These are phyloP conservation scores for Syrrhaptes paradoxus DNA, from an alignment of 2,113 vertebrate genomes.

Conservation along the genomic window DNA sequence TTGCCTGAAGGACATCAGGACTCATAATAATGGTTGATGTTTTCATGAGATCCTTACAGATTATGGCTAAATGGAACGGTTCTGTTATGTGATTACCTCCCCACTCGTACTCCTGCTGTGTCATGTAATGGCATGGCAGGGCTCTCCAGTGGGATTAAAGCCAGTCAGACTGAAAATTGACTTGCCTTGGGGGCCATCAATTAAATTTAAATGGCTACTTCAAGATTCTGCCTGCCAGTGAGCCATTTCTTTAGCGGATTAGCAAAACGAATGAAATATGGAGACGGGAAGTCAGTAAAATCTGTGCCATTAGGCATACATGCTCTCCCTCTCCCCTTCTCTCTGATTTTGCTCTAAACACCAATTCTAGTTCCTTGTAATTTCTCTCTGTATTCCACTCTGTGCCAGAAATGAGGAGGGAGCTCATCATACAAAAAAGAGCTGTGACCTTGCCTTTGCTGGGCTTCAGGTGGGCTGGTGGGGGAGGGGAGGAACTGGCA, in stretches of 20 bases:
- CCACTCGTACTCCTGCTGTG: conserved; percentile 35
- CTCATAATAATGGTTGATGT: conserved; percentile 54
- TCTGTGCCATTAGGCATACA: neutral
- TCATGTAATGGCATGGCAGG: conserved; percentile 21
- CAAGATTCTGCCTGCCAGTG: conserved; percentile 42
- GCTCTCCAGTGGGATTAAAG: conserved; percentile 42
- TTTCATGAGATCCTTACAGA: conserved; percentile 58
- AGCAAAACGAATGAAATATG: conserved; percentile 41
- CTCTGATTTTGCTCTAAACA: conserved; percentile 7
- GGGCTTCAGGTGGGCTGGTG: neutral
- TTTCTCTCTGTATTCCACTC: neutral
- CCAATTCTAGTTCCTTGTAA: neutral
- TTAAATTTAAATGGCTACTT: conserved; percentile 41
- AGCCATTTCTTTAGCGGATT: neutral
- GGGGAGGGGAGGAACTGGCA: no score
- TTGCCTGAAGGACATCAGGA: conserved; percentile 61
- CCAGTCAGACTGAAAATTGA: conserved; percentile 63
- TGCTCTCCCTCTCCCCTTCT: neutral
- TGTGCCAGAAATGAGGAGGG: neutral
- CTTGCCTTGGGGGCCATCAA: conserved; percentile 57
- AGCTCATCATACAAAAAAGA: neutral
- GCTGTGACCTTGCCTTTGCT: neutral
- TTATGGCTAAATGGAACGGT: conserved; percentile 47
- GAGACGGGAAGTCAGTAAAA: neutral
- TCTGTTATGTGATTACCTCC: conserved; percentile 62